These are phyloP conservation scores for Platysternon megacephalum DNA, from an alignment of 2,113 vertebrate species.

Conservation along the genomic window DNA sequence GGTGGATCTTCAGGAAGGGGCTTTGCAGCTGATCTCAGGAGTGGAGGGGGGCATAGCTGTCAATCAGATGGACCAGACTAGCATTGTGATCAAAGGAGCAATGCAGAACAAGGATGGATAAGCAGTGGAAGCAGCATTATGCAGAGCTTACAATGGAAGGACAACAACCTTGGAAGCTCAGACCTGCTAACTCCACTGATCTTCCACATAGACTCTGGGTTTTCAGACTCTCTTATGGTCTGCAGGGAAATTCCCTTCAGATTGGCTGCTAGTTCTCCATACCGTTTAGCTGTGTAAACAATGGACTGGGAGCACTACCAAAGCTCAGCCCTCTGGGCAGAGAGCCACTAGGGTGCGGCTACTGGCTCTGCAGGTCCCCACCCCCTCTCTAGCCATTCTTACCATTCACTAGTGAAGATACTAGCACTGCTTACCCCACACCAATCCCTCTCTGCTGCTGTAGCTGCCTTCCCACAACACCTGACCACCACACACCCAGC, in stretches of 20 bases:
- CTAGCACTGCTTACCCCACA: too few species aligned
- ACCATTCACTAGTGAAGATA: neutral
- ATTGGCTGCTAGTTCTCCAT: neutral
- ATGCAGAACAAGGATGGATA: neutral
- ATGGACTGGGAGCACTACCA: neutral
- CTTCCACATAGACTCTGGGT: neutral
- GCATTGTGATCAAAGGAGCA: neutral
- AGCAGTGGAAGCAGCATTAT: fast-evolving
- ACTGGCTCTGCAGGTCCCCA: neutral
- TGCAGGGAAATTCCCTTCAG: neutral
- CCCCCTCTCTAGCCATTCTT: neutral
- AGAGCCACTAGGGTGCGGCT: neutral
- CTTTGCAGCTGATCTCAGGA: neutral
- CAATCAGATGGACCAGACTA: neutral
- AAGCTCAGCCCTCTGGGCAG: fast-evolving
- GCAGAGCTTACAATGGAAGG: neutral
- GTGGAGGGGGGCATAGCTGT: fast-evolving
- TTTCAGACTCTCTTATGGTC: neutral
- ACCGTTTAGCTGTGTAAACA: fast-evolving
- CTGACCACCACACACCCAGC: too few species aligned
- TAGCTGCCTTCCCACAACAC: too few species aligned
- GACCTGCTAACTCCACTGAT: fast-evolving
- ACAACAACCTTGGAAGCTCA: neutral
- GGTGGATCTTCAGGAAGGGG: neutral
- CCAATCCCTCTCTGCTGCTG: too few species aligned